These are phyloP conservation scores for Hydriomena furcata DNA, from an alignment of 2,888 invertebrate species.

Conservation along the genomic window DNA sequence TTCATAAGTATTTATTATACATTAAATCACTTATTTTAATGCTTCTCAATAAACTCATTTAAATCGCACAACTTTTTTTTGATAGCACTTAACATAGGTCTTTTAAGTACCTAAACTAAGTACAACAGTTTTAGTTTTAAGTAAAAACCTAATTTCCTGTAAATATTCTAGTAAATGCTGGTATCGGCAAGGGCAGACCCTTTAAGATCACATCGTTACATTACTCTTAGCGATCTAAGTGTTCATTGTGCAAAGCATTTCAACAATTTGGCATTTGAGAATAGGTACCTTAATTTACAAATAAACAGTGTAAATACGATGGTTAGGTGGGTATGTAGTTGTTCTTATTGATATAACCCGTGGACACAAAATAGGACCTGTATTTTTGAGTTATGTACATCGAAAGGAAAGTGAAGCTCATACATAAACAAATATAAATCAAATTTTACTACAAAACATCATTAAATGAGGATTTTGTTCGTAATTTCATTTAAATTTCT, in stretches of 20 bases:
- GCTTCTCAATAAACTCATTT: conserved; percentile 14
- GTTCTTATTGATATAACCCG: no score
- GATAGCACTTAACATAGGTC: conserved; percentile 7
- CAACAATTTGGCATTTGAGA: conserved; percentile 26
- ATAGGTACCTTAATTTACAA: conserved; percentile 13
- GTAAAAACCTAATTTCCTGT: neutral
- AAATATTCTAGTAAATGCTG: conserved; percentile 12
- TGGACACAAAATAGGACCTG: neutral
- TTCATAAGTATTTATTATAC: conserved; percentile 31
- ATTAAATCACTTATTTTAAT: conserved; percentile 25
- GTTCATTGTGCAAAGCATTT: conserved; percentile 7
- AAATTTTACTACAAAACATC: neutral
- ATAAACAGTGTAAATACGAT: conserved; percentile 5
- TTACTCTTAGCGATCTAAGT: neutral
- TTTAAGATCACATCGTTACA: neutral
- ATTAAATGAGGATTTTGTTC: neutral
- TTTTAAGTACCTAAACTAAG: neutral
- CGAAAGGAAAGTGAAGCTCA: neutral
- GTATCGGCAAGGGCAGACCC: neutral
- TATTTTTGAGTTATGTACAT: no score
- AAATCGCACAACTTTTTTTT: conserved; percentile 5
- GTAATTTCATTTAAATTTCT: conserved; percentile 11
- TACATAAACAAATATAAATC: neutral
- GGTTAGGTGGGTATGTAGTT: neutral
- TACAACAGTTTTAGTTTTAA: neutral